Percentiles rank a stretch among this genome's conserved stretches.
phyloP scores from a whole-genome alignment of 2,888 invertebrate genomes.

The Eulithis testata region DNA sequence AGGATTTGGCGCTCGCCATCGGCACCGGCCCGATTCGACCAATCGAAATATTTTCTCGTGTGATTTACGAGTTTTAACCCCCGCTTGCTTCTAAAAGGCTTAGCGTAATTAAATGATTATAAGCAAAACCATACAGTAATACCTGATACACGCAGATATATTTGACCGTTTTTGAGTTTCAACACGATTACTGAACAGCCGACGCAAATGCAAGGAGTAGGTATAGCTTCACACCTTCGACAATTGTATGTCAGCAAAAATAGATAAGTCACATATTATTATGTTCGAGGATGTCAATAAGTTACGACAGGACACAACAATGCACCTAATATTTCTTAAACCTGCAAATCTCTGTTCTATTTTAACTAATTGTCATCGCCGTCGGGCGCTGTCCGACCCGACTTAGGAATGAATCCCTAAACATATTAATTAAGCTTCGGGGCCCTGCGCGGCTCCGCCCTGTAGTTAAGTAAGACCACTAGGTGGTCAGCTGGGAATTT shows the following conservation, averaged over 20 bases:
- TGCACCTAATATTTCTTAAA: conserved; percentile 10
- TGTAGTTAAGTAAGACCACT: conserved; percentile 20
- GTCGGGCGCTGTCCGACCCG: conserved; percentile 30
- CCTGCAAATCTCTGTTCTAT: conserved; percentile 18
- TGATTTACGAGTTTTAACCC: background rate
- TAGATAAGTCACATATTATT: no score
- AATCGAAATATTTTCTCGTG: conserved; percentile 5
- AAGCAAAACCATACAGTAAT: no score
- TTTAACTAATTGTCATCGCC: conserved; percentile 34
- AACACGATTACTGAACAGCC: no score
- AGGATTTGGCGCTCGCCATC: conserved; percentile 20
- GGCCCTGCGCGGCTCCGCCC: conserved; percentile 20
- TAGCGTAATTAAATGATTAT: background rate
- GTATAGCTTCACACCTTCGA: no score
- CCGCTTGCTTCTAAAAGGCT: no score
- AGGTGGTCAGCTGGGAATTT: conserved; percentile 17
- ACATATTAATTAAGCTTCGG: conserved; percentile 36
- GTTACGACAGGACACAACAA: conserved; percentile 3
- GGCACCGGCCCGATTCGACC: conserved; percentile 1
- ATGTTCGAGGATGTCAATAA: background rate
- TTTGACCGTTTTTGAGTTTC: no score
- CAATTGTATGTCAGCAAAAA: no score
- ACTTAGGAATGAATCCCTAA: conserved; percentile 35
- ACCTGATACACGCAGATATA: no score
- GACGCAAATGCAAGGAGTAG: no score